Evolutionary conservation across 35 echinoderm and acorn worm genomes (phyloP).

Genomic region (Apostichopus californicus): DNA sequence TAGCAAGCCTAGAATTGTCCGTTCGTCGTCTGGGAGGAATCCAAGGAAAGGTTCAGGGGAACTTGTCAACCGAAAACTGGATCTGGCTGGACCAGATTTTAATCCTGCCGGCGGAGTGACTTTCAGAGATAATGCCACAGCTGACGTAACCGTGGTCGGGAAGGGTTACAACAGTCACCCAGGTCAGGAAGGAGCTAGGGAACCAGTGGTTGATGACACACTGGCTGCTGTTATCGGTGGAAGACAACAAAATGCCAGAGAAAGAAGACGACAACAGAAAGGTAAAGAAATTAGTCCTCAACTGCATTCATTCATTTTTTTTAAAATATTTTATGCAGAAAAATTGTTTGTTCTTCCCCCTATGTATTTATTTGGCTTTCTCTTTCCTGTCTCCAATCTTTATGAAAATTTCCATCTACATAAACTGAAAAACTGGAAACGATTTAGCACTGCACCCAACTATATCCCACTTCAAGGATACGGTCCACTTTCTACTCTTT

Average conservation of each 20-base stretch:
- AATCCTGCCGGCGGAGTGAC: conserved; percentile 84
- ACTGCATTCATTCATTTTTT: no score
- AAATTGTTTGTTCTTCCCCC: no score
- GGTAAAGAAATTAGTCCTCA: conserved; percentile 8
- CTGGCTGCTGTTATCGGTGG: conserved; percentile 20
- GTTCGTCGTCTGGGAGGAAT: conserved; percentile 72
- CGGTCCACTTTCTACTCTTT: no score
- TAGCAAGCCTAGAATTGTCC: conserved; percentile 81
- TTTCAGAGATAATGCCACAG: conserved; percentile 80
- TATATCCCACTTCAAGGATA: no score
- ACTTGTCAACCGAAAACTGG: conserved; percentile 35
- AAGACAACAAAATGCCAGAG: conserved; percentile 75
- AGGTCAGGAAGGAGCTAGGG: not conserved
- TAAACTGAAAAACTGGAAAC: no score
- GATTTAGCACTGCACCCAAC: no score
- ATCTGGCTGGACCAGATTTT: conserved; percentile 64
- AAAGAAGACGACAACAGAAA: conserved; percentile 82
- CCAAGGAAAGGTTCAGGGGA: conserved; percentile 60
- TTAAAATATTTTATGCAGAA: no score
- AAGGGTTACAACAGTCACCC: conserved; percentile 67
- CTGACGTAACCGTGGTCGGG: conserved; percentile 93
- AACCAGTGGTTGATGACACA: conserved; percentile 38
- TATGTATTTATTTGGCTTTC: no score
- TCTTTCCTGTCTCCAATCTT: no score
- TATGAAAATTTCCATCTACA: no score